Evolutionary conservation across 2,797 vertebrate genomes (phyloP), one percentile per base, ranked within the genome.

Genomic region (Pelobates cultripes): DNA sequence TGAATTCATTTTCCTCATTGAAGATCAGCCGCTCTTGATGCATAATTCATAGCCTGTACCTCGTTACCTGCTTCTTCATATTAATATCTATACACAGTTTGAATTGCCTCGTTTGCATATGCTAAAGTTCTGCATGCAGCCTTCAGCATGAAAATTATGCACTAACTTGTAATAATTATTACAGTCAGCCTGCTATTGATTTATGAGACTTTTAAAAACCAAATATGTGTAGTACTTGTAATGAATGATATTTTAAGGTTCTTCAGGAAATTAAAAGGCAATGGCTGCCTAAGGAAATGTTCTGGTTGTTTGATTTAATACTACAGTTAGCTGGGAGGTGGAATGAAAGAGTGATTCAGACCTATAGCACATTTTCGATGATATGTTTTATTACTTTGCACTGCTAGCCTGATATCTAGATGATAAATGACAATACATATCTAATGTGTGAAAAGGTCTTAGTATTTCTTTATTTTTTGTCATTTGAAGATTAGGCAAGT

Each of bases 111-210:
- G 96, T 99, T 99, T 99, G 98, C 97, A 99, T 99, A 99, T 99
- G 97, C 97, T 99, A 97, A 98, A 98, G 96, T 96, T 95, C 94
- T 95, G 94, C 92, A 93, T 93, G 93, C 95, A 94, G 96, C 96
- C 95, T 97, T 98, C 96, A 95, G 97, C 95, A 95, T 93, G 95
- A 97, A 99, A 99, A 99, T 99, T 97, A 98, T 97, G 97, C 96
- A 97, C 98, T 99, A 99, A 99, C 98, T 99, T 98, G 96, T 98
- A 98, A 97, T 99, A 99, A 99, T 99, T 99, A 99, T 98, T 98
- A 96, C 97, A 99, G 97, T 98, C 97, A 97, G 96, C 94, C 96
- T 96, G 96, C 96, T 98, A 96, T 98, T 99, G 98, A 99, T 99
- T 99, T 99, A 99, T 99, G 97, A 97, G 97, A 98, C 96, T 99